Base-by-base conservation (phyloP, 2,113 vertebrate species). In the Cyphomyrus discorhynchus region DNA sequence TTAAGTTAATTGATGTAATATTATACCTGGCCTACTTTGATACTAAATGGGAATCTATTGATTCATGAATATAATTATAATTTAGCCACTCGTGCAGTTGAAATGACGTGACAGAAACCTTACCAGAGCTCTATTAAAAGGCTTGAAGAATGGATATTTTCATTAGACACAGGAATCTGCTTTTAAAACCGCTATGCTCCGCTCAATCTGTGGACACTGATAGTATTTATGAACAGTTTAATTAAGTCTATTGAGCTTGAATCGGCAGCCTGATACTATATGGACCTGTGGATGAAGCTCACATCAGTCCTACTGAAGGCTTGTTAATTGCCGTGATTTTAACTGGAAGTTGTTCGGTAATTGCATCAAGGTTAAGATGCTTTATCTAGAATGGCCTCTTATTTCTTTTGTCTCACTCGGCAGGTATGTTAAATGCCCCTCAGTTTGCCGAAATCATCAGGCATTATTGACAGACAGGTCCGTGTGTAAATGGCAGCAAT, bases 311-410 rank as follows among this genome's bases (percentile, higher is more conserved):
- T 91, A 88, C 93, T 94, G 95, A 95, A 93, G 91, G 94, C 92
- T 93, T 94, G 94, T 94, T 96, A 96, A 96, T 95, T 96, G 94
- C 94, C 91, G 87, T 83, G 91, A 93, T 94, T 95, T 96, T 96
- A 96, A 95, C 94, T 95, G 94, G 94, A 95, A 95, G 94, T 95
- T 94, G 93, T 93, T 92, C 91, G 93, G 93, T 96, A 96, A 96
- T 95, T 96, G 95, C 94, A 94, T 96, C 94, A 93, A 93, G 86
- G 88, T 91, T 90, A 82, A 47, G 74, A 93, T 93, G 93, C 94
- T 95, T 94, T 93, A 95, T 95, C 95, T 93, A 93, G 92, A 92
- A 89, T 27, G 86, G 90, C 87, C 52, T 91, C 92, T 95, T 95
- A 95, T 95, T 95, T 95, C 95, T 95, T 94, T 94, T 92, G 92